phyloP scores from a whole-genome alignment of 1,140 invertebrate species.

The Drosophila kurseongensis region DNA sequence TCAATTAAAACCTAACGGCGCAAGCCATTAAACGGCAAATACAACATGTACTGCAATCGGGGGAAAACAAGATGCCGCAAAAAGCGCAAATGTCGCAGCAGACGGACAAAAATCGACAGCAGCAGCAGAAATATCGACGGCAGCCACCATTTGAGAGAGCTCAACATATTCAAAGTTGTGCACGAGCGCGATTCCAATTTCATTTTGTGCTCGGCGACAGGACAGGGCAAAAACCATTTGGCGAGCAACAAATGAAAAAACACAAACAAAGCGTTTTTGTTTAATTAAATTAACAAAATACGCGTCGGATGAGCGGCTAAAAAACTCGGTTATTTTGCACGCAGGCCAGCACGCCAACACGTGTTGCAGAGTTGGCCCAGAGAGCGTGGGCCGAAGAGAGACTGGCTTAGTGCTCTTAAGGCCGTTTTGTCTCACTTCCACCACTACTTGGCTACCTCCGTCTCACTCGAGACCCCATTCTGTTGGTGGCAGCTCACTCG shows the following conservation, averaged over 20 bases:
- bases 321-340: slow-evolving; percentile 76
- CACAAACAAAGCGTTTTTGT: slow-evolving; percentile 81
- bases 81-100: slow-evolving; percentile 46
- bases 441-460: slow-evolving; percentile 4
- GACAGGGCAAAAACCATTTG: slow-evolving; percentile 34
- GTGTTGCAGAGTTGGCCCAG: slow-evolving; percentile 50
- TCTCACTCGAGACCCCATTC: slow-evolving; percentile 35
- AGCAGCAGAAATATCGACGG: slow-evolving; percentile 37
- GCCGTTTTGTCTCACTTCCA: slow-evolving; percentile 4
- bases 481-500: slow-evolving; percentile 48
- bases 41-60: slow-evolving; percentile 39
- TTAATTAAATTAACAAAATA: slow-evolving; percentile 83
- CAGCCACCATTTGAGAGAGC: slow-evolving; percentile 27
- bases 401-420: slow-evolving; percentile 31
- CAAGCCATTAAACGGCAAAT: slow-evolving; percentile 75
- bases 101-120: slow-evolving; percentile 46
- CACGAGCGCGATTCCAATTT: slow-evolving; percentile 68
- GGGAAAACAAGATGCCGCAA: slow-evolving; percentile 23
- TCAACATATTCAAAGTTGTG: slow-evolving; percentile 80
- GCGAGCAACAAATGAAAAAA: slow-evolving; percentile 54
- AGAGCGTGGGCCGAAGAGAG: slow-evolving; percentile 37
- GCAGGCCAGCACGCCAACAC: slow-evolving; percentile 62
- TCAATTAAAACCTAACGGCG: slow-evolving; percentile 77
- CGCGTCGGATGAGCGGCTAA: slow-evolving; percentile 63
- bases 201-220: slow-evolving; percentile 35